Evolutionary conservation across 2,888 invertebrate genomes (phyloP).

Genomic region (Cloeon dipterum): DNA sequence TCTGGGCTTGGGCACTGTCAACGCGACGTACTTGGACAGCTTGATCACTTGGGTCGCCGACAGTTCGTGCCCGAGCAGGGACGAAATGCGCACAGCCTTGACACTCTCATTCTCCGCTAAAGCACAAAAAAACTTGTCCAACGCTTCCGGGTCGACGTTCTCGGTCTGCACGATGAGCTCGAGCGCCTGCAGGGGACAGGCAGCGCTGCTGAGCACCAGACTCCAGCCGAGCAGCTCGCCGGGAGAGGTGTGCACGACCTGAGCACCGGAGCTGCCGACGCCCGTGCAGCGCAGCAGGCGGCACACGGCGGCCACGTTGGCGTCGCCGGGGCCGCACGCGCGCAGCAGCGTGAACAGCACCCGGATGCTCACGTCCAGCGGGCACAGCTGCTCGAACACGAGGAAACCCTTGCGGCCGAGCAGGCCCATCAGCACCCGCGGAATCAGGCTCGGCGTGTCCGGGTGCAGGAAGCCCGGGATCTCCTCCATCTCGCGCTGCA

Average conservation of each 20-base stretch:
- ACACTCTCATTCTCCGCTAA: constrained; percentile 26
- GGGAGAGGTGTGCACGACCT: constrained; percentile 18
- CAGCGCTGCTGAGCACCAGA: constrained; percentile 21
- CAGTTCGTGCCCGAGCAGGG: constrained; percentile 26
- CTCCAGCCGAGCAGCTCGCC: constrained; percentile 26
- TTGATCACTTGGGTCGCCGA: constrained; percentile 24
- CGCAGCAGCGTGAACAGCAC: constrained; percentile 25
- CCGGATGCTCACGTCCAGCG: constrained; percentile 24
- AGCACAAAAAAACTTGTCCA: constrained; percentile 25
- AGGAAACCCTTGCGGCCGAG: constrained; percentile 8
- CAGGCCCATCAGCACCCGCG: constrained; percentile 8
- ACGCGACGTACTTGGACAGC: constrained; percentile 22
- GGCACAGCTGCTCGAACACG: constrained; percentile 11
- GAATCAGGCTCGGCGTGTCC: not conserved
- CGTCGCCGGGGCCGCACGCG: constrained; percentile 26
- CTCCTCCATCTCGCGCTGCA: constrained; percentile 25
- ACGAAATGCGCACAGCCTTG: constrained; percentile 24
- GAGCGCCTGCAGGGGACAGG: constrained; percentile 23
- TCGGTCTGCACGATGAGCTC: constrained; percentile 25
- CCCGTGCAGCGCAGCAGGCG: constrained; percentile 18
- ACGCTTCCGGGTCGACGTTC: constrained; percentile 13
- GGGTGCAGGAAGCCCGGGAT: constrained; percentile 17
- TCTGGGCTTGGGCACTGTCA: constrained; percentile 22
- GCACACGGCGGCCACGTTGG: constrained; percentile 26
- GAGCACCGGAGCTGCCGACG: constrained; percentile 15